Evolutionary conservation across 2,888 invertebrate species (phyloP), one percentile per base, ranked within the genome.

Genomic region (Cotesia congregata): DNA sequence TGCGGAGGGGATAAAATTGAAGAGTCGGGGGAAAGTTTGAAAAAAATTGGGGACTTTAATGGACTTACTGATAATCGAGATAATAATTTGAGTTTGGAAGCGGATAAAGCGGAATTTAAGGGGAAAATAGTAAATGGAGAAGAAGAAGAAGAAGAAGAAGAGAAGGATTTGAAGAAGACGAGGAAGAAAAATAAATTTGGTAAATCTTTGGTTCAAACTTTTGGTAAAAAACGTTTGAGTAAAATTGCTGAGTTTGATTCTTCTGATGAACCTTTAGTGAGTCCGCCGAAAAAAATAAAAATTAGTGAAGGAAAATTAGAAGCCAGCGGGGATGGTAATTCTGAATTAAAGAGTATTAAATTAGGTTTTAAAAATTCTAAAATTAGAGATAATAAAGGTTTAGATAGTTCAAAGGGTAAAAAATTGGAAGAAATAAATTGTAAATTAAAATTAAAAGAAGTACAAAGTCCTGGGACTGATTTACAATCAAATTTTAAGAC

Each of bases 221-320:
- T 17, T 17, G 17, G 17, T 1, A 50, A 7, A 12, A 50, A 50
- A 50, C 50, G 50, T 50, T 50, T 50, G 7, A 50, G 12, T 50
- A 4, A 50, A 12, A 12, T 50, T 12, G 9, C 2, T 50, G 50
- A 50, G 4, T 50, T 12, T 50, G 50, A 50, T 50, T 50, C 12
- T 7, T 50, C 50, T 12, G 4, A 50, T 9, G 50, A 50, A 50
- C 12, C 7, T 12, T 12, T 50, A 9, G 41, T 5, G 6, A 50
- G 50, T 50, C 50, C 50, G 4, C 50, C 50, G 7, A 50, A 50
- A 1, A 50, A 50, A 50, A 50, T 50, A 12, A 50, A 50, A 50
- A 50, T 50, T 9, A 61, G 41, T 6, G 72, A 76, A 5, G 69
- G 67, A 40, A 67, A 72, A n/a, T 65, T 5, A 0, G 6, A n/a